Percentiles rank a stretch among this genome's conserved stretches.
These are phyloP conservation scores for Atrina japonica DNA, from an alignment of 2,888 invertebrate genomes.

Conservation along the genomic window DNA sequence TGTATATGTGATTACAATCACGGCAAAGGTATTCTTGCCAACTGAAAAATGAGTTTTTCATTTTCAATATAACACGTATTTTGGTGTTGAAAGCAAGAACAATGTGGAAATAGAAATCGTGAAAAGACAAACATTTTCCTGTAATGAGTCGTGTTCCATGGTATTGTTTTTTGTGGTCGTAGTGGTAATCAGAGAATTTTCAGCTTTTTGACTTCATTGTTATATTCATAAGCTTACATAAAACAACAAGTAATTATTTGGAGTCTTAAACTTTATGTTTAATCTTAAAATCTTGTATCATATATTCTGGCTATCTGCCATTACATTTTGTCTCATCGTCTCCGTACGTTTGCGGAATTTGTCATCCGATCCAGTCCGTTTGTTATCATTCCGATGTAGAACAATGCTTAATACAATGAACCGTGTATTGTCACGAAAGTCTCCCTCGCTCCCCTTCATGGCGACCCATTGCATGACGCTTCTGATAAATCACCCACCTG, in stretches of 20 bases:
- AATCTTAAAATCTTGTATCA: constrained; percentile 16
- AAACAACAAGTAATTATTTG: no score
- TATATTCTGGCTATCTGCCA: constrained; percentile 37
- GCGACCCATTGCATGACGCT: constrained; percentile 26
- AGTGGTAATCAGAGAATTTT: constrained; percentile 34
- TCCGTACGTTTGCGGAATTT: constrained; percentile 25
- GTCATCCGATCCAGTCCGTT: constrained; percentile 32
- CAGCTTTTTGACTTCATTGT: constrained; percentile 37
- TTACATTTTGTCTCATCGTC: constrained; percentile 27
- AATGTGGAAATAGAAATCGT: no score
- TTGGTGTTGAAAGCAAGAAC: no score
- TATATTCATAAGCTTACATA: background rate
- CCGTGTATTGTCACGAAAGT: constrained; percentile 34
- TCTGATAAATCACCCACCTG: constrained; percentile 36
- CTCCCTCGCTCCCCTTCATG: constrained; percentile 26
- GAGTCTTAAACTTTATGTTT: background rate
- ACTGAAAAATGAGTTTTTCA: no score
- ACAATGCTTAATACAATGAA: constrained; percentile 35
- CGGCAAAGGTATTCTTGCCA: no score
- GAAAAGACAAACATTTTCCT: no score
- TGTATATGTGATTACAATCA: no score
- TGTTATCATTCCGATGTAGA: constrained; percentile 30
- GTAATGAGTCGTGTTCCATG: no score
- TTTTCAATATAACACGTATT: no score
- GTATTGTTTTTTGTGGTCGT: background rate